phyloP scores from a whole-genome alignment of 2,888 invertebrate species.

The Chloroclysta siterata region DNA sequence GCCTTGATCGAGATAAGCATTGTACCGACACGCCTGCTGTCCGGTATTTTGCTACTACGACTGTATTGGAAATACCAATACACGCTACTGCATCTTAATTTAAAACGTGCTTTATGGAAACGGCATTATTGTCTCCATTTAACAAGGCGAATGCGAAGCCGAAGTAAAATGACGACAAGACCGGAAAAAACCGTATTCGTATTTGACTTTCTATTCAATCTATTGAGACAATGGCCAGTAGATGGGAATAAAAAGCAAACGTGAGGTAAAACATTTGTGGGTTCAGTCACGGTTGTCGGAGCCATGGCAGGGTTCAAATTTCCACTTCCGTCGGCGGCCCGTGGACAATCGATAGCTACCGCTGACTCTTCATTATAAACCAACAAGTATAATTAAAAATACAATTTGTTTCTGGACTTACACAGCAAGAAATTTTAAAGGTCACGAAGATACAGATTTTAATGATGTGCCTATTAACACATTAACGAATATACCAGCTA shows the following conservation, averaged over 20 bases:
- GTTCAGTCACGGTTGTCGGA: conserved; percentile 75
- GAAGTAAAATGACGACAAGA: conserved; percentile 12
- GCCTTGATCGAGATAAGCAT: conserved; percentile 75
- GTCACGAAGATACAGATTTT: conserved; percentile 43
- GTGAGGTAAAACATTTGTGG: conserved; percentile 72
- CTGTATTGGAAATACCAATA: conserved; percentile 51
- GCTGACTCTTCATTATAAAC: conserved; percentile 72
- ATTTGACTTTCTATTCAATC: conserved; percentile 40
- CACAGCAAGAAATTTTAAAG: conserved; percentile 13
- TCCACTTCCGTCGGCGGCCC: conserved; percentile 75
- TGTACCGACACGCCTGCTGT: conserved; percentile 77
- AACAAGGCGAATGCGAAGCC: no score
- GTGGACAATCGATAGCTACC: conserved; percentile 79
- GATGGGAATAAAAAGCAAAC: conserved; percentile 53
- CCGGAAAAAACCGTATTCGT: conserved; percentile 25
- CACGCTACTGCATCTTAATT: conserved; percentile 35
- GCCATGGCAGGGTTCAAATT: conserved; percentile 76
- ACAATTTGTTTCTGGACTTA: conserved; percentile 42
- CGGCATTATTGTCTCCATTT: conserved; percentile 10
- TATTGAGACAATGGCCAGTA: conserved; percentile 42
- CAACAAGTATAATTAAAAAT: conserved; percentile 71
- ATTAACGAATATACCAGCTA: conserved; percentile 20
- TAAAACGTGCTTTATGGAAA: conserved; percentile 30
- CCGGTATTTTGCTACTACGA: conserved; percentile 67
- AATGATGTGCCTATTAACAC: conserved; percentile 42